Evolutionary conservation across 2,113 vertebrate species (phyloP).

Genomic region (Eublepharis macularius): DNA sequence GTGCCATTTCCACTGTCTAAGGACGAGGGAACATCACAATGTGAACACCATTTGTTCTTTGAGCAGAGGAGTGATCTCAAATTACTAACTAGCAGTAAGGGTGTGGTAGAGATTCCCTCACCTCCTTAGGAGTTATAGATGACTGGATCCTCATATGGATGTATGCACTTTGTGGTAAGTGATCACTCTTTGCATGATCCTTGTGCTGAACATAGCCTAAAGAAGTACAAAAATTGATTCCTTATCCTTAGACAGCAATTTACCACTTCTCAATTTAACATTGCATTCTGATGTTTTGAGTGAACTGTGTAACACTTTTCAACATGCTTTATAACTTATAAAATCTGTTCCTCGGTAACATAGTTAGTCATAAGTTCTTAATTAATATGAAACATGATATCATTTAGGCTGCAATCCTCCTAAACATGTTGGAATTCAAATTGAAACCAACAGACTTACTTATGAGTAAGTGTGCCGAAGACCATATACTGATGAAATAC

Average conservation of each 20-base stretch:
- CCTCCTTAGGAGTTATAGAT: neutral
- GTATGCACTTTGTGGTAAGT: neutral
- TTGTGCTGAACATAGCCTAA: neutral
- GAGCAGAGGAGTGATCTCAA: no score
- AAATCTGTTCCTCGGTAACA: neutral
- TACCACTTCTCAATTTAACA: neutral
- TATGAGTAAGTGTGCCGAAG: neutral
- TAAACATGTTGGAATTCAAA: neutral
- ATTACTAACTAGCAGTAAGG: neutral
- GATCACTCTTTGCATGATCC: neutral
- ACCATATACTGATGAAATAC: neutral
- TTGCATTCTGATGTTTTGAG: neutral
- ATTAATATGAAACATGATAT: neutral
- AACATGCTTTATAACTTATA: neutral
- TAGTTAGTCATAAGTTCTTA: neutral
- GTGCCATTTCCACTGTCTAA: no score
- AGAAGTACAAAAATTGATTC: neutral
- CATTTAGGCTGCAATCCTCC: neutral
- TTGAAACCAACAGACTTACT: neutral
- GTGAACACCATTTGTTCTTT: no score
- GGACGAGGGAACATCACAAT: no score
- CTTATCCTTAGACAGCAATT: no score
- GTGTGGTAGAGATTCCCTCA: neutral
- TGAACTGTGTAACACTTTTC: neutral
- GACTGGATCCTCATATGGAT: neutral